Base-by-base conservation (phyloP, 2,113 vertebrate genomes). In the Columbina picui region DNA sequence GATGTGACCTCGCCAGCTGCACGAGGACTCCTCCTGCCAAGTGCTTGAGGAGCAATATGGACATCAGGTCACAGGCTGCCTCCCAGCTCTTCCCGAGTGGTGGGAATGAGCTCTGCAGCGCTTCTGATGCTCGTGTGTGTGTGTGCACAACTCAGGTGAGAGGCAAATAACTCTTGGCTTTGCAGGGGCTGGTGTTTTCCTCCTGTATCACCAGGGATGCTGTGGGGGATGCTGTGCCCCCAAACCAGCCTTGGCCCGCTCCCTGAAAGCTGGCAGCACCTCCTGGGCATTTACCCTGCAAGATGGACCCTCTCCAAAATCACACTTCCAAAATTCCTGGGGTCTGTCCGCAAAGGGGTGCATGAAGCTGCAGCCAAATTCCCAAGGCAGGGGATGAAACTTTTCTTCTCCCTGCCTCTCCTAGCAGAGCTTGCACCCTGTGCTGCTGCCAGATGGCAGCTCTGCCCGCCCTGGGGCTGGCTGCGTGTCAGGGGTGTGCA, bases 371-470 rank as follows among this genome's bases (percentile, higher is more conserved):
- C 30, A 47, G 56, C 10, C 7, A 23, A 12, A 36, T 55, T 30
- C 43, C 70, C 53, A 34, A 2, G 0, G 5, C 56, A 45, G 79
- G 7, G 49, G 43, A 27, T 1, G 2, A n/a, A 41, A 5, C 17
- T 59, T 23, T 43, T 59, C 26, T 43, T 84, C 53, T 84, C 59
- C 17, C n/a, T 29, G 23, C 22, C 15, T 4, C 47, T 86, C 34
- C 67, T 0, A 0, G 3, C n/a, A 13, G 63, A 61, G n/a, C 39
- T 77, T 1, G 3, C 38, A 8, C 26, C 55, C 49, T 0, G 1
- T 2, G 36, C 61, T 14, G 61, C 70, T 50, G 84, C 69, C 14
- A 43, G 53, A 3, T 8, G 67, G 64, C 81, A 16, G 81, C 75
- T 74, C 75, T 69, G 61, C 80, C 34, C 1, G 1, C 30, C 81